phyloP scores from a whole-genome alignment of 2,888 invertebrate genomes.

The Tryphoninae sp. region DNA sequence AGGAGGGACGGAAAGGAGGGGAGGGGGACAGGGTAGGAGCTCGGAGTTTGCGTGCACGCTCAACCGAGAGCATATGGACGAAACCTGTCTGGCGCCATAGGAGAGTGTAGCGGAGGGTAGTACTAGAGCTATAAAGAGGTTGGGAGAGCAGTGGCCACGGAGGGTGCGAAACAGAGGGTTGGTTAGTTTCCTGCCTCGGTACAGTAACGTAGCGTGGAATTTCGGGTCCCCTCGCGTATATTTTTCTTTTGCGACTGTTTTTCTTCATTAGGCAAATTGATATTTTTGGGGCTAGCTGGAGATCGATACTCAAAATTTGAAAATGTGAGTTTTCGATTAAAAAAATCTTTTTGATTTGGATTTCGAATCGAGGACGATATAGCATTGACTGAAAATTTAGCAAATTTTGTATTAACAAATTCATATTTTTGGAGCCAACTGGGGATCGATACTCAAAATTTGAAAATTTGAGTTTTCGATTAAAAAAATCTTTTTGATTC shows the following conservation, averaged over 20 bases:
- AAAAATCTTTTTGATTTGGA: background rate
- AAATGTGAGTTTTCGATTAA: background rate
- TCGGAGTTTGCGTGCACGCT: constrained; percentile 63
- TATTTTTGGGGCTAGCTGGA: no score
- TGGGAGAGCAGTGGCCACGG: constrained; percentile 28
- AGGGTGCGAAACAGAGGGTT: constrained; percentile 61
- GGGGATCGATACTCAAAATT: no score
- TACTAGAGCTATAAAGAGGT: constrained; percentile 63
- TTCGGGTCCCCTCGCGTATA: constrained; percentile 21
- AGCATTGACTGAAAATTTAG: no score
- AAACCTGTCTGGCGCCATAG: constrained; percentile 59
- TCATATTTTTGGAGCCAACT: no score
- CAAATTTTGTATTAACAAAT: no score
- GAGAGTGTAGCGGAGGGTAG: constrained; percentile 64
- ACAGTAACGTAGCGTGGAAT: constrained; percentile 49
- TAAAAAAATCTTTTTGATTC: background rate
- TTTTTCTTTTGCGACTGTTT: background rate
- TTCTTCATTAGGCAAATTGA: no score
- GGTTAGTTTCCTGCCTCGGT: constrained; percentile 45
- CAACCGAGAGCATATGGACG: constrained; percentile 57
- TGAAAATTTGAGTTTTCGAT: no score
- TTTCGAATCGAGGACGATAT: no score
- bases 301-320: background rate
- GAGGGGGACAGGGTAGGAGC: constrained; percentile 28
- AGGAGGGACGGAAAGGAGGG: constrained; percentile 25